Base-by-base conservation (phyloP, 2,888 invertebrate genomes). In the Tachystola acroxantha region DNA sequence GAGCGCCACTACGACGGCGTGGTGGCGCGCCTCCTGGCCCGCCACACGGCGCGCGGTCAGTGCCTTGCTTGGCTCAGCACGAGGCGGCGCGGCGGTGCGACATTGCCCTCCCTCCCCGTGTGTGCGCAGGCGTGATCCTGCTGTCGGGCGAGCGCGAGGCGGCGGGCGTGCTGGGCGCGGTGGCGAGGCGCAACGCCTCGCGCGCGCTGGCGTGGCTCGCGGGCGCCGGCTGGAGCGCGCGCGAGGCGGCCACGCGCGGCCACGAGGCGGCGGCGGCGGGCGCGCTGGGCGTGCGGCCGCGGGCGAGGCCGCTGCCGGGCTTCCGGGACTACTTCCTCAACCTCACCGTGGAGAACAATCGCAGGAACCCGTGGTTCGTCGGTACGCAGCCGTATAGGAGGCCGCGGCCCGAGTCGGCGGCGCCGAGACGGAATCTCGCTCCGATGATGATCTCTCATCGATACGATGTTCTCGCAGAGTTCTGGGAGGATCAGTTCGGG, bases 141-240 rank as follows among this genome's bases (percentile, higher is more conserved):
- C 97, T 96, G 74, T 97, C 95, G 1, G 97, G 96, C 5, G 97
- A 97, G 81, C 97, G 98, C 82, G 97, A 97, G 85, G 98, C 98
- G 30, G 96, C 96, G 0, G 96, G 95, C 34, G 92, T 98, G 53
- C 98, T 98, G 97, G 89, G 93, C 48, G 97, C 97, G 0, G 95
- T 96, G 10, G 88, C 93, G 36, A 89, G 96, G 20, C 90, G 91
- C 54, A 94, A 95, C 65, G 95, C 94, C 24, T 94, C 96, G 0
- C 94, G 93, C 26, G 89, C 91, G 34, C 97, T 97, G 79, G 93
- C 96, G 31, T 98, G 97, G 97, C 96, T 98, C 36, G 98, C 97
- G 2, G 96, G 96, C 20, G 98, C 97, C 72, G 98, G 97, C 1
- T 98, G 98, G 97, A 94, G 95, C 59, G 96, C 96, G 11, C 88